These are phyloP conservation scores for Dolichotis patagonum DNA, from an alignment of 2,113 vertebrate genomes.

Conservation along the genomic window DNA sequence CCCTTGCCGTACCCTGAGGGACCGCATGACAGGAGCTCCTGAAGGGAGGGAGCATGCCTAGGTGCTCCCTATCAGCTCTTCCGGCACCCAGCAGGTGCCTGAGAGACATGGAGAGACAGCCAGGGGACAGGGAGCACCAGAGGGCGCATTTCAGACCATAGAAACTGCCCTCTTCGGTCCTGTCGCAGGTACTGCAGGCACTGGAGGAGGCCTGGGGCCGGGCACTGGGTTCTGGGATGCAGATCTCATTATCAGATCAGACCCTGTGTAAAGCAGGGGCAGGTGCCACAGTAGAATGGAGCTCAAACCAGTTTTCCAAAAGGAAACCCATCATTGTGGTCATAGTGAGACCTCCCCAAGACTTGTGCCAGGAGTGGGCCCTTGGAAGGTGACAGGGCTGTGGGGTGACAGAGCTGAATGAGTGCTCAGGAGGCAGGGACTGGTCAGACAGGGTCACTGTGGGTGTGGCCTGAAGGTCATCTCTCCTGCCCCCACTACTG, in stretches of 20 bases:
- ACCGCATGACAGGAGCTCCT: not conserved
- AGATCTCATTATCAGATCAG: not conserved
- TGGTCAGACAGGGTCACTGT: not conserved
- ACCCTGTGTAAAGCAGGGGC: not conserved
- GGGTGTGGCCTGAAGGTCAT: not conserved
- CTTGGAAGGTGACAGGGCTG: not conserved
- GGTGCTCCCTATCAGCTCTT: not conserved
- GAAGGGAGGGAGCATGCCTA: not conserved
- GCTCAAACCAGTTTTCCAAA: not conserved
- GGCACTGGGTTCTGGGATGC: not conserved
- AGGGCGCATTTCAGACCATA: not conserved
- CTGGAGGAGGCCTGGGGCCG: not conserved
- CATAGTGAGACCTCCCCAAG: not conserved
- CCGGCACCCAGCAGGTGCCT: not conserved
- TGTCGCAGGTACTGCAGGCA: not conserved
- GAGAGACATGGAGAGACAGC: not conserved
- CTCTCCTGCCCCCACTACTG: not conserved
- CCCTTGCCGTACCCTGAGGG: not conserved
- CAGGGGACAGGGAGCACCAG: not conserved
- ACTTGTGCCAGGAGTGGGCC: not conserved
- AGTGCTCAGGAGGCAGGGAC: not conserved
- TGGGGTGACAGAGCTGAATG: not conserved
- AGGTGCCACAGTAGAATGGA: not conserved
- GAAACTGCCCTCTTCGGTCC: not conserved
- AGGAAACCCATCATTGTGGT: not conserved